Evolutionary conservation across 2,888 invertebrate species (phyloP).

Genomic region (Mamestra brassicae): DNA sequence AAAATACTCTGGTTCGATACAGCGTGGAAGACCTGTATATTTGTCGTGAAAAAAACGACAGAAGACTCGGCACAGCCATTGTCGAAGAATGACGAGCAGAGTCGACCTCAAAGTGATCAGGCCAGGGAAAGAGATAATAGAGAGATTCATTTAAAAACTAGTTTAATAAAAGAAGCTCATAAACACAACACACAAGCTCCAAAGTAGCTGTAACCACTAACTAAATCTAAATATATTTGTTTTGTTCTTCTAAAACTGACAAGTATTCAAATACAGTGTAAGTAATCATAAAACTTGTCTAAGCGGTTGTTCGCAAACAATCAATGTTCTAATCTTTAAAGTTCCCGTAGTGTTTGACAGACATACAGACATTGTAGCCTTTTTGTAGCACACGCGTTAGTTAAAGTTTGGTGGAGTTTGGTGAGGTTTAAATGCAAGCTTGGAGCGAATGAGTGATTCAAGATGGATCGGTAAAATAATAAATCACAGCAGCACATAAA

Average conservation of each 20-base stretch:
- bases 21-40: background rate
- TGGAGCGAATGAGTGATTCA: background rate
- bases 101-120: background rate
- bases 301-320: constrained; percentile 50
- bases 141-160: background rate
- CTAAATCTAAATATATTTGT: constrained; percentile 38
- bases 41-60: background rate
- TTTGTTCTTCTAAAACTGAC: constrained; percentile 21
- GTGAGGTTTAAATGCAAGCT: constrained; percentile 10
- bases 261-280: constrained; percentile 21
- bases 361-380: constrained; percentile 45
- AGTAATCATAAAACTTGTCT: constrained; percentile 31
- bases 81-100: background rate
- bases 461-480: background rate
- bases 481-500: background rate
- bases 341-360: constrained; percentile 43
- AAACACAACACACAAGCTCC: background rate
- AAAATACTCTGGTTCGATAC: background rate
- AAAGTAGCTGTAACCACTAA: constrained; percentile 29
- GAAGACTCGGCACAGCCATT: background rate
- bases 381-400: constrained; percentile 39
- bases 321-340: constrained; percentile 56
- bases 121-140: background rate
- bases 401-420: constrained; percentile 31
- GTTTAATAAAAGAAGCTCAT: background rate